Evolutionary conservation across 2,888 invertebrate species (phyloP).

Genomic region (Geotrupes spiniger): DNA sequence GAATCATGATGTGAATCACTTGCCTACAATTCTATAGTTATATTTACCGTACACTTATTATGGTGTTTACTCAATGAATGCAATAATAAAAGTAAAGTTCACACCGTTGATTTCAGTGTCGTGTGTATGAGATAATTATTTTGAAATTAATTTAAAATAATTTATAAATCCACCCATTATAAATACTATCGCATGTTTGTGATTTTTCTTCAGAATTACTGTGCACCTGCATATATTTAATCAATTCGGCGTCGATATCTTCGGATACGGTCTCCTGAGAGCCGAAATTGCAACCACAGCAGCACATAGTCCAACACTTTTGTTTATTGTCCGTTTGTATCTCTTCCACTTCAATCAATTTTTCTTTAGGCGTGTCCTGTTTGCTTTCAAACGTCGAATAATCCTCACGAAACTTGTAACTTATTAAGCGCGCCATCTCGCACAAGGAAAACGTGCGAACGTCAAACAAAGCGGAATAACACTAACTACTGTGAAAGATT

Average conservation of each 20-base stretch:
- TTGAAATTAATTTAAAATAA: too few species aligned
- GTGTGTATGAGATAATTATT: too few species aligned
- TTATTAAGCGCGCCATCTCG: conserved; percentile 32
- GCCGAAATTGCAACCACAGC: conserved; percentile 24
- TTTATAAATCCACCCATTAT: too few species aligned
- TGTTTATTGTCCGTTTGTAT: conserved; percentile 3
- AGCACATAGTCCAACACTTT: conserved; percentile 8
- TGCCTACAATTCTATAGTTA: too few species aligned
- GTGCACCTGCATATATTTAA: conserved; percentile 35
- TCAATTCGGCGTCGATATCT: conserved; percentile 32
- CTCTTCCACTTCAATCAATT: conserved; percentile 22
- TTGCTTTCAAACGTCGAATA: conserved; percentile 30
- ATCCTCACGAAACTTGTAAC: conserved; percentile 32
- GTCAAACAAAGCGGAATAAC: not conserved
- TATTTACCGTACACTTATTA: too few species aligned
- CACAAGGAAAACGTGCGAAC: not conserved
- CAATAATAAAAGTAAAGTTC: too few species aligned
- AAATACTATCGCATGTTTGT: conserved; percentile 1
- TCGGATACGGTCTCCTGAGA: conserved; percentile 34
- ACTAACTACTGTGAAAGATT: conserved; percentile 7
- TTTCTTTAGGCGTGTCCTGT: conserved; percentile 16
- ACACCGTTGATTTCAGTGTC: too few species aligned
- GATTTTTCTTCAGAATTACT: conserved; percentile 3
- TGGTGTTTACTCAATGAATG: too few species aligned
- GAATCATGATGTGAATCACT: too few species aligned